Evolutionary conservation across 1,140 invertebrate species (phyloP).

Genomic region (Sipha flava): DNA sequence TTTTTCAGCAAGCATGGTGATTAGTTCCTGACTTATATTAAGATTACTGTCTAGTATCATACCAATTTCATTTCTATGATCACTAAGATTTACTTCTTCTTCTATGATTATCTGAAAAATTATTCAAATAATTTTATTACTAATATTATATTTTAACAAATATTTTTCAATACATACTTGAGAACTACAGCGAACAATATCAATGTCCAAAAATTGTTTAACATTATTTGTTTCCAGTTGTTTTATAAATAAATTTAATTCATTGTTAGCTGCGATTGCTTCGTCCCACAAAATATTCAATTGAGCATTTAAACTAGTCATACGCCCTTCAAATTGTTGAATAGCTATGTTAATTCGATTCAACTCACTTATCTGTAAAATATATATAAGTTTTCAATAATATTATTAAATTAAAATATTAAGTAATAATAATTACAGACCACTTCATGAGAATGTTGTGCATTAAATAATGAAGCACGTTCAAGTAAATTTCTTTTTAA

Average conservation of each 20-base stretch:
- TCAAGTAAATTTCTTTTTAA: slow-evolving; percentile 27
- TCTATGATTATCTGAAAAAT: not conserved
- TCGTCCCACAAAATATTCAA: slow-evolving; percentile 28
- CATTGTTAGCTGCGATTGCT: not conserved
- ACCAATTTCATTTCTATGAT: slow-evolving; percentile 27
- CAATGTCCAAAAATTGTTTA: slow-evolving; percentile 21
- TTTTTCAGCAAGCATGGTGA: slow-evolving; percentile 15
- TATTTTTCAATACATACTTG: not conserved
- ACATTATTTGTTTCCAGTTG: slow-evolving; percentile 16
- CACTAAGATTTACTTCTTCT: not conserved
- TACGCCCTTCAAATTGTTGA: slow-evolving; percentile 19
- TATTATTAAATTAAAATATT: not conserved
- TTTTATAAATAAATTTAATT: not conserved
- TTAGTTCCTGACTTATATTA: slow-evolving; percentile 8
- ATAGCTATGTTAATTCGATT: slow-evolving; percentile 23
- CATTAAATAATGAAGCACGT: not conserved
- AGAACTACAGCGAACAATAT: not conserved
- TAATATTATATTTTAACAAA: not conserved
- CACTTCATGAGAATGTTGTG: not conserved
- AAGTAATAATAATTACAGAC: not conserved
- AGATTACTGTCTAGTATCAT: slow-evolving; percentile 16
- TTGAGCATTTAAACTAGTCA: slow-evolving; percentile 25
- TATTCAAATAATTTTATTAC: not conserved
- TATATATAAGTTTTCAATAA: not conserved
- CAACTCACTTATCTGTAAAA: not conserved